Evolutionary conservation across 2,797 vertebrate species (phyloP), one percentile per base, ranked within the genome.

Genomic region (Distichodus sexfasciatus): DNA sequence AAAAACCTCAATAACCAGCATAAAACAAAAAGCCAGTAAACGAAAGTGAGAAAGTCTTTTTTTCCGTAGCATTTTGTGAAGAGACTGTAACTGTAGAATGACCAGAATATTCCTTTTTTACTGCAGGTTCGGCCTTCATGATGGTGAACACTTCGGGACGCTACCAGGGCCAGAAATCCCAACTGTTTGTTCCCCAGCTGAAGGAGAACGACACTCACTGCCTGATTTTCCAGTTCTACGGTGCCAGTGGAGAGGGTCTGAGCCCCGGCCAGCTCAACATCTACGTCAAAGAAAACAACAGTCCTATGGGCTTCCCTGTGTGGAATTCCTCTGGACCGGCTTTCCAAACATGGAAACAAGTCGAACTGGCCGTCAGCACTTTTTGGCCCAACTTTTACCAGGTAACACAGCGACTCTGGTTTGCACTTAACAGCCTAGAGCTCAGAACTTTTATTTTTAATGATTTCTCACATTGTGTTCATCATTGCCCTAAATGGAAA

Each of bases 331-430:
- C 96, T 9, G 90, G 89, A 67, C 87, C 88, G 3, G 87, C 91
- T 6, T 88, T 90, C 35, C 87, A 92, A 60, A 86, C 83, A 7
- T 99, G 96, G 96, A 93, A 86, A 73, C 90, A 86, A 76, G 92
- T 95, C 65, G 96, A 99, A 77, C 88, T 99, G 77, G 96, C 96
- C 17, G 92, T 99, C 69, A 98, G 96, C 78, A 98, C 93, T 2
- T 98, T 98, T 86, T 99, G 96, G 96, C 96, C 96, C 7, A 94
- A 94, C 76, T 93, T 92, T 82, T 98, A 99, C 87, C 95, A 98
- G 95, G 96, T 96, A 90, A 78, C n/a, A n/a, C n/a, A n/a, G n/a
- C n/a, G n/a, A n/a, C n/a, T n/a, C n/a, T n/a, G n/a, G n/a, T n/a
- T n/a, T n/a, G n/a, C n/a, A n/a, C n/a, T n/a, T n/a, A n/a, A n/a